Base-by-base conservation (phyloP, 1,140 invertebrate species). In the Caenorhabditis brenneri region DNA sequence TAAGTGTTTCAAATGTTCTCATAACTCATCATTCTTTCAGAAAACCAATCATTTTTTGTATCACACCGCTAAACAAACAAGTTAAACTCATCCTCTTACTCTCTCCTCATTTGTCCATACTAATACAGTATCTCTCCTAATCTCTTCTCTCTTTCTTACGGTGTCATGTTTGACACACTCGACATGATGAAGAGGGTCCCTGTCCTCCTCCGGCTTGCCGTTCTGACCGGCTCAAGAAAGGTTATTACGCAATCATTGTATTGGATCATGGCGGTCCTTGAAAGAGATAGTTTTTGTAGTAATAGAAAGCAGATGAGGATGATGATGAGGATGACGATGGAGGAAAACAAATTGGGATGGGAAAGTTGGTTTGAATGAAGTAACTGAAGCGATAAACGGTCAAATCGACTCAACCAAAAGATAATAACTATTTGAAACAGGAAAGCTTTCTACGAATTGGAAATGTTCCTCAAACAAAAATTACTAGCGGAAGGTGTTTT, bases 161-260 rank as follows among this genome's bases (percentile, higher is more conserved):
- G 65, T 74, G 65, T 46, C 36, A 74, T 74, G 65, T 74, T 74
- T 74, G 65, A 42, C 65, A n/a, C n/a, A 74, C 65, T 74, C n/a
- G 65, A 74, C 65, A 74, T 33, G 65, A n/a, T 74, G 36, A 74
- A 74, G 65, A 74, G 65, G 65, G 65, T 42, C 65, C 65, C 0
- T 39, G n/a, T n/a, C n/a, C n/a, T n/a, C n/a, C n/a, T n/a, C n/a
- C 58, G 2, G n/a, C 6, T 42, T 12, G 6, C 27, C 58, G 24
- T 51, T 51, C 48, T 51, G 29, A 65, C n/a, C 58, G 9, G 58
- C 58, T 36, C 16, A 42, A 55, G 22, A 27, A 27, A 15, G 4
- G 15, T 27, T 12, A 7, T 74, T 74, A 36, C 58, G 58, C 19
- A 65, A 65, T 65, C 19, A 65, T 65, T 65, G 16, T 65, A 65